Evolutionary conservation across 2,113 vertebrate species (phyloP).

Genomic region (Thymallus thymallus): DNA sequence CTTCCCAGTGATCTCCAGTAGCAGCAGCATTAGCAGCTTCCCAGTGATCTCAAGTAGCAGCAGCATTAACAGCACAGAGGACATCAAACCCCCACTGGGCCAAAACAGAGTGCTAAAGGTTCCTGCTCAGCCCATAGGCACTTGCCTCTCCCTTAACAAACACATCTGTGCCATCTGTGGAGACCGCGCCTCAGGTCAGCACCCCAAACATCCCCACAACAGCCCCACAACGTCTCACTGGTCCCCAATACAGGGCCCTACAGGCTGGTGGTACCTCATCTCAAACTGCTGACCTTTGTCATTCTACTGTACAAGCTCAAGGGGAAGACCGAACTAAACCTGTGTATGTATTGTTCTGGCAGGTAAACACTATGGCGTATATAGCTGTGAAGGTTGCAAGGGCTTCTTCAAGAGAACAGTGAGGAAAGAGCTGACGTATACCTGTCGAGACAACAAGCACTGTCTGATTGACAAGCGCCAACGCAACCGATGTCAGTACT

Average conservation of each 20-base stretch:
- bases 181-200: constrained; percentile 87
- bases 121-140: constrained; percentile 76
- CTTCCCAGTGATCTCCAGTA: constrained; percentile 83
- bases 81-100: constrained; percentile 86
- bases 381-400: constrained; percentile 97
- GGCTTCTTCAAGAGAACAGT: constrained; percentile 97
- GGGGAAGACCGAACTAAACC: too few species aligned
- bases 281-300: not conserved
- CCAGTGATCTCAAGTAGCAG: constrained; percentile 85
- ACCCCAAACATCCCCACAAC: not conserved
- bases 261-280: too few species aligned
- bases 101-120: constrained; percentile 72
- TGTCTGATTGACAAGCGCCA: constrained; percentile 96
- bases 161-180: constrained; percentile 89
- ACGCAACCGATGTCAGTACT: constrained; percentile 96
- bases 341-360: not conserved
- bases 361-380: constrained; percentile 97
- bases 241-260: too few species aligned
- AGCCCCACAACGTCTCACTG: too few species aligned
- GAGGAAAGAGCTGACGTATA: constrained; percentile 93
- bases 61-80: constrained; percentile 85
- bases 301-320: not conserved
- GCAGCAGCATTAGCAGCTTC: too few species aligned
- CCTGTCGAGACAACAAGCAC: constrained; percentile 94
- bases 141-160: constrained; percentile 78